Conservation (phyloP, 1,140 invertebrate species). For the Drosophila setifemur region DNA sequence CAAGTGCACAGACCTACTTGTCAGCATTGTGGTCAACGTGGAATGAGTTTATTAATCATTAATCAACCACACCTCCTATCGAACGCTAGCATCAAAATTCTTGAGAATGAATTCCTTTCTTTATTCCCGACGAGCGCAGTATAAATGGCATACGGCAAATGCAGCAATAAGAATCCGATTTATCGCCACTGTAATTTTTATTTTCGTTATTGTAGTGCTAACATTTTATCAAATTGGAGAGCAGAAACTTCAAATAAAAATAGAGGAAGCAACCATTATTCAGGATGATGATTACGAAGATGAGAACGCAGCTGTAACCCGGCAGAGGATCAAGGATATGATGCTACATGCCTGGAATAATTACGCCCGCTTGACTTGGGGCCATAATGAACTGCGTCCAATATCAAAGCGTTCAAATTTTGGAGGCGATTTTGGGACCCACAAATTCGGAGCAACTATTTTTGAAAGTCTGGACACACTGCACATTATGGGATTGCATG, state of each 20-base stretch:
- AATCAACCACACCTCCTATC: neutral
- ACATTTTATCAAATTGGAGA: neutral
- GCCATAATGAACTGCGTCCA: conserved; percentile 97
- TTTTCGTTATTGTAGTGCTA: neutral
- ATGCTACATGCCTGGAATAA: conserved; percentile 97
- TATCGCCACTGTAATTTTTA: neutral
- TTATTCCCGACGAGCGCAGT: neutral
- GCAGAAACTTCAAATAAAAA: neutral
- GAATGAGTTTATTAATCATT: neutral
- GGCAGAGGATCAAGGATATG: conserved; percentile 86
- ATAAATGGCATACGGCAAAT: conserved; percentile 8
- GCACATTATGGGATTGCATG: conserved; percentile 96
- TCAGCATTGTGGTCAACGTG: neutral
- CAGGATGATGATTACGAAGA: neutral
- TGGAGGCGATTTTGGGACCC: conserved; percentile 94
- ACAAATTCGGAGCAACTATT: conserved; percentile 95
- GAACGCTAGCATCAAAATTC: neutral
- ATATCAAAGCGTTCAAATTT: conserved; percentile 94
- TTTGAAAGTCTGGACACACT: conserved; percentile 98
- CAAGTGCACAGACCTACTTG: conserved; percentile 5
- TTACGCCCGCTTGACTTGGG: conserved; percentile 97
- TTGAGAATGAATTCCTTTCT: conserved; percentile 22
- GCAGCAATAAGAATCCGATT: neutral
- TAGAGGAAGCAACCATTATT: too few relatives aligned
- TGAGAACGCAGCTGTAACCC: neutral